Evolutionary conservation across 2,113 vertebrate species (phyloP), one percentile per base, ranked within the genome.

Genomic region (Paramormyrops kingsleyae): DNA sequence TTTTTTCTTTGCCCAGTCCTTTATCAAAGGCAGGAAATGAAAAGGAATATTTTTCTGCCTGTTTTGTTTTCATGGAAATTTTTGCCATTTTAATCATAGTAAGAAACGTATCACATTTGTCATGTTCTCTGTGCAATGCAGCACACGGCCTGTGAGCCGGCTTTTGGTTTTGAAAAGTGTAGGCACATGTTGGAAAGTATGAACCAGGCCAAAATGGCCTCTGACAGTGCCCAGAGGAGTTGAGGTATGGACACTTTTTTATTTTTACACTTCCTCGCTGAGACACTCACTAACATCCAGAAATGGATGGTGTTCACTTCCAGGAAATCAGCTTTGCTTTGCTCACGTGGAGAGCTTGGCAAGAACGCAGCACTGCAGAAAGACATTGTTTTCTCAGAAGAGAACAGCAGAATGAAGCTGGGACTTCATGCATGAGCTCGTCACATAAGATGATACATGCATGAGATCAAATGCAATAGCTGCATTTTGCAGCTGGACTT

Each of bases 291-390:
- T 89, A 53, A 15, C 52, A 62, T 85, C 39, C 12, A 17, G 24
- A 21, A 47, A 83, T 24, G 35, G 74, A 59, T 1, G 52, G 39
- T 90, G 90, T 89, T 90, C 77, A 50, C 83, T 35, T 86, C 17
- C 88, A 80, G 80, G 90, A 91, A 90, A 87, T 56, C 80, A 83
- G 91, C 83, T 90, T 88, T 88, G 80, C 90, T 88, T 92, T 91
- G 88, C 88, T 59, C 49, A 89, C 31, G 66, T 87, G 49, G 13
- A 5, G 24, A 7, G 46, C 50, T 56, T 49, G 10, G 50, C 50
- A 39, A 39, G 15, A 87, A 31, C 50, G 0, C 27, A 12, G 4
- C 39, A 21, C 46, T 50, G n/a, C 5, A 66, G 24, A 46, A 88
- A 31, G n/a, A 6, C 39, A 53, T 39, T 74, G 31, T 85, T 85